These are phyloP conservation scores for Catharus ustulatus DNA, from an alignment of 2,797 vertebrate genomes.

Conservation along the genomic window DNA sequence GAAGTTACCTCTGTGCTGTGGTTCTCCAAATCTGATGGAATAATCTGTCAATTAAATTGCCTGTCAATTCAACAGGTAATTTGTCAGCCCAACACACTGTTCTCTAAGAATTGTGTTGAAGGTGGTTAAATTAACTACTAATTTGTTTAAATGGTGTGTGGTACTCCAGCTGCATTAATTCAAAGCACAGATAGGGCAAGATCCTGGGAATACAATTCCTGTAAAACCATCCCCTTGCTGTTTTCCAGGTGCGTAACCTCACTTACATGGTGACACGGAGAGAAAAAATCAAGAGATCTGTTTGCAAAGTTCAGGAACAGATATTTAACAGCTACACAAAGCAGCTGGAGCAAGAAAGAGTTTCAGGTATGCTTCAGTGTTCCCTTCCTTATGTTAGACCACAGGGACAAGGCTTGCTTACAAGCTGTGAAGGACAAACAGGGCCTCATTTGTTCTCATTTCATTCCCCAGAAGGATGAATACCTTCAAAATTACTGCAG, in stretches of 20 bases:
- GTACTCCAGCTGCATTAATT: neutral
- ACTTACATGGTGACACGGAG: constrained; percentile 98
- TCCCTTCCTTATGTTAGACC: neutral
- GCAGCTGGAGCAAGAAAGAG: constrained; percentile 87
- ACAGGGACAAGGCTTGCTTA: neutral
- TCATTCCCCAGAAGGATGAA: neutral
- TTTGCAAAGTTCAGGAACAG: constrained; percentile 95
- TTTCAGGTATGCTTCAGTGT: constrained; percentile 80
- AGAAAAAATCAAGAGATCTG: constrained; percentile 95
- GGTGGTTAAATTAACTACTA: neutral
- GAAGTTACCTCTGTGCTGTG: neutral
- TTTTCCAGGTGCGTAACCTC: constrained; percentile 91
- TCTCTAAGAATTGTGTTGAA: neutral
- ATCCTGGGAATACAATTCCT: neutral
- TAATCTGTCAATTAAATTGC: neutral
- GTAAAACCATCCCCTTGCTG: constrained; percentile 7
- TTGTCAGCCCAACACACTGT: neutral
- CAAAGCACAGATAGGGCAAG: neutral
- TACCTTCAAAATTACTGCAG: neutral
- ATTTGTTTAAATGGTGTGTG: neutral
- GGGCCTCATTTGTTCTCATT: neutral
- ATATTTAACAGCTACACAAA: constrained; percentile 90
- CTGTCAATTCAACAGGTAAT: neutral
- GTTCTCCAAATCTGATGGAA: neutral
- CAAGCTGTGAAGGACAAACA: neutral